Evolutionary conservation across 2,888 invertebrate species (phyloP).

Genomic region (Desoria tigrina): DNA sequence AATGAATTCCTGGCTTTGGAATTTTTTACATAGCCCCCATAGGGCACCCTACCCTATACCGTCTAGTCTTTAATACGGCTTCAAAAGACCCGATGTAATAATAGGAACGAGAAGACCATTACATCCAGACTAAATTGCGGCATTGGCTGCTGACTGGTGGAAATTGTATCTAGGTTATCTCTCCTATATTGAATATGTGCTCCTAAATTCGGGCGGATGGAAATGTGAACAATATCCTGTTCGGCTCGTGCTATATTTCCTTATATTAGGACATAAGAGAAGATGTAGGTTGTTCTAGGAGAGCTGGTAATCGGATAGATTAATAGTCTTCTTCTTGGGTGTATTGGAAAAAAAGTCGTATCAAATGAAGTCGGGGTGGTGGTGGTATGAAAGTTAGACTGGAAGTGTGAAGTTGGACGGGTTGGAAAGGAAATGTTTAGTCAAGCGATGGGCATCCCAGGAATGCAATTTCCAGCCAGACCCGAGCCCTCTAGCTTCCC

Average conservation of each 20-base stretch:
- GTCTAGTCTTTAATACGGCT: not conserved
- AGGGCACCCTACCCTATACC: not conserved
- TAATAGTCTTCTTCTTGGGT: slow-evolving; percentile 37
- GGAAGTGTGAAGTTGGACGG: not conserved
- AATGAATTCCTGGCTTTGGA: slow-evolving; percentile 34
- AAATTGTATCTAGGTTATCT: too few relatives aligned
- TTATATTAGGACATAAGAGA: too few relatives aligned
- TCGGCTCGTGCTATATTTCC: too few relatives aligned
- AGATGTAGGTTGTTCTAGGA: too few relatives aligned
- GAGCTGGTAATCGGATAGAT: slow-evolving; percentile 40
- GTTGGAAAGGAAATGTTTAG: slow-evolving; percentile 18
- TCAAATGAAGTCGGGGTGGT: slow-evolving; percentile 6
- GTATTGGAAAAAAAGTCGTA: slow-evolving; percentile 9
- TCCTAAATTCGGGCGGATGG: too few relatives aligned
- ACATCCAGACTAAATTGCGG: too few relatives aligned
- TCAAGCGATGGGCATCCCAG: slow-evolving; percentile 49
- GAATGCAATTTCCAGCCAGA: slow-evolving; percentile 49
- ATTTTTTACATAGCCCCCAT: slow-evolving; percentile 15
- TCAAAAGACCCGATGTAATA: too few relatives aligned
- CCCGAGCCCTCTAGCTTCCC: slow-evolving; percentile 46
- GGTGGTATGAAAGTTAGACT: not conserved
- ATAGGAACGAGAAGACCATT: too few relatives aligned
- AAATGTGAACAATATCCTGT: too few relatives aligned
- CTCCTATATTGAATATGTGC: too few relatives aligned
- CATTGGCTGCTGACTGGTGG: too few relatives aligned